phyloP scores from a whole-genome alignment of 2,113 vertebrate species.

The Dinomys branickii region DNA sequence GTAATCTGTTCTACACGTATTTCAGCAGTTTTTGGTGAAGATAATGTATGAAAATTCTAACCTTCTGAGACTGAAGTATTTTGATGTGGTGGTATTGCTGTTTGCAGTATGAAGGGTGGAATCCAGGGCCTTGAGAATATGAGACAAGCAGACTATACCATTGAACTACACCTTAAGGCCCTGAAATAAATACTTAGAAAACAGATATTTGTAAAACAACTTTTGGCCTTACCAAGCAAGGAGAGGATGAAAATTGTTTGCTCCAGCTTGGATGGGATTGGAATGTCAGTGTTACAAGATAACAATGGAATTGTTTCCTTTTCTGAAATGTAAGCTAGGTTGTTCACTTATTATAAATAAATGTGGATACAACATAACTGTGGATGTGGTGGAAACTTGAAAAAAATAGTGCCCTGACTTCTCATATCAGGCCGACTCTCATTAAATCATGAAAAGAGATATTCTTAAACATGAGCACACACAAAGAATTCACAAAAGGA shows the following conservation, averaged over 20 bases:
- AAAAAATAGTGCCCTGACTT: conserved; percentile 5
- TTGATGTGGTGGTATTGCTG: not conserved
- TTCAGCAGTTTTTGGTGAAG: conserved; percentile 4
- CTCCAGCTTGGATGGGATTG: not conserved
- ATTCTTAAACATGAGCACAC: not conserved
- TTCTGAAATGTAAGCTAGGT: not conserved
- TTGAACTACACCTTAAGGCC: not conserved
- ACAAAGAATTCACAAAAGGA: not conserved
- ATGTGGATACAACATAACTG: not conserved
- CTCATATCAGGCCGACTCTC: not conserved
- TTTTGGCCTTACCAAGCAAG: not conserved
- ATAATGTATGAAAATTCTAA: not conserved
- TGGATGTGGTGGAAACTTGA: not conserved
- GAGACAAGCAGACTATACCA: not conserved
- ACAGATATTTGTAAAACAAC: not conserved
- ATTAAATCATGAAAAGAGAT: not conserved
- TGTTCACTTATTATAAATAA: conserved; percentile 1
- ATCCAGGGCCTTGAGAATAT: not conserved
- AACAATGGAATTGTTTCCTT: not conserved
- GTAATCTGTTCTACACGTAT: not conserved
- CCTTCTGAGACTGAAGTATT: not conserved
- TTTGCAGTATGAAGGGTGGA: not conserved
- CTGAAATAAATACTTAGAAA: conserved; percentile 15
- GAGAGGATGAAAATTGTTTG: not conserved
- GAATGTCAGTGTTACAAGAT: not conserved